phyloP scores from a whole-genome alignment of 2,113 vertebrate genomes.

The Otolemur garnettii region DNA sequence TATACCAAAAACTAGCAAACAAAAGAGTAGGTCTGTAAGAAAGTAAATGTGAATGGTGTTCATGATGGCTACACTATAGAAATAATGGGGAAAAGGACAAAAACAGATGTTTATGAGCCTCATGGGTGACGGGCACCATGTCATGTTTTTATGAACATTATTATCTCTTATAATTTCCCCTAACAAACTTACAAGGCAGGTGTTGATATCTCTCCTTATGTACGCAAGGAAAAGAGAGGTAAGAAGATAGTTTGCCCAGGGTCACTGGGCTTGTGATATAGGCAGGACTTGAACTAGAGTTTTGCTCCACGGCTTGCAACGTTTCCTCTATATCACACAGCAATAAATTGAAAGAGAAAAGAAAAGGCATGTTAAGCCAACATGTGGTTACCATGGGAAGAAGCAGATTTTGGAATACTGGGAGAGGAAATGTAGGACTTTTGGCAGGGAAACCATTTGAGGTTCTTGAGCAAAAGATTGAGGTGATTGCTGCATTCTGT shows the following conservation, averaged over 20 bases:
- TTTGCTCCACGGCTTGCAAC: not conserved
- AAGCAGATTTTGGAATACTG: not conserved
- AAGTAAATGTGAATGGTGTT: not conserved
- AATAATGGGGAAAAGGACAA: conserved; percentile 15
- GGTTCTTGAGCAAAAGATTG: not conserved
- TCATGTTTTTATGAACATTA: not conserved
- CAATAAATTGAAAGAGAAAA: not conserved
- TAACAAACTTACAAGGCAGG: not conserved
- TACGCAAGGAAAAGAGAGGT: not conserved
- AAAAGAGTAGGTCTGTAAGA: not conserved
- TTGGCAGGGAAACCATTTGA: not conserved
- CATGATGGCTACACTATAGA: not conserved
- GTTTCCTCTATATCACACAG: not conserved
- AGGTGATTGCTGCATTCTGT: not conserved
- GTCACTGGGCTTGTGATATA: not conserved
- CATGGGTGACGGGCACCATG: not conserved
- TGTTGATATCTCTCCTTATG: not conserved
- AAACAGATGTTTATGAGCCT: not conserved
- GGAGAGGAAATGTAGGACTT: not conserved
- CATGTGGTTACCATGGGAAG: not conserved
- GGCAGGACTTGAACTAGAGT: not conserved
- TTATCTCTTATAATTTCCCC: not conserved
- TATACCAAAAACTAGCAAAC: not conserved
- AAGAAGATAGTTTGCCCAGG: not conserved
- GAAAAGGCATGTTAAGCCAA: not conserved